A percentile compares a stretch with the other conserved stretches of the same genome.
Conservation (phyloP, 64 coral and sea anemone species). For the Cladopsammia gracilis region DNA sequence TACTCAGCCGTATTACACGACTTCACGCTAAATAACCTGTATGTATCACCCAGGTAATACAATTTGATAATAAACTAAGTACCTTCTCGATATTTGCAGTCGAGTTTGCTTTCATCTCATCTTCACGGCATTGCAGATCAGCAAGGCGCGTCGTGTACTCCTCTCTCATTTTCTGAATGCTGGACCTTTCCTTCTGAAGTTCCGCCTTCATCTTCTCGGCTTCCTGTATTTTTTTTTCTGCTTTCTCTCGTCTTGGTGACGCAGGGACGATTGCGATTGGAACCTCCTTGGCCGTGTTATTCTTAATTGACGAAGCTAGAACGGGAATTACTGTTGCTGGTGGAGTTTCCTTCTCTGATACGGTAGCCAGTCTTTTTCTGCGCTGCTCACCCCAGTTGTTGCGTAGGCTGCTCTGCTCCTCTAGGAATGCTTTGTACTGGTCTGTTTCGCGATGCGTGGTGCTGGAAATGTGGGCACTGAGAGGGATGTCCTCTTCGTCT, state of each 20-base stretch:
- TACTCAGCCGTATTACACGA: no score
- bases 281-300: background rate
- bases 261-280: background rate
- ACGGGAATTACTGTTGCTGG: background rate
- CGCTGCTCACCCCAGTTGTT: no score
- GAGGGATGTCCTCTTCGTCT: background rate
- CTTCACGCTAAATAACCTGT: no score
- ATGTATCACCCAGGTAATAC: no score
- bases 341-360: constrained; percentile 6
- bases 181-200: background rate
- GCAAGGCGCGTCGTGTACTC: background rate
- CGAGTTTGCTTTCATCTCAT: background rate
- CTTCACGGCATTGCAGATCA: background rate
- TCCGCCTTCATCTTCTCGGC: background rate
- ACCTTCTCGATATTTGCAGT: background rate
- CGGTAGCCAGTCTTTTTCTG: no score
- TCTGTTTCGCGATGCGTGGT: background rate
- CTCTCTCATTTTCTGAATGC: background rate
- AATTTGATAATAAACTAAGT: background rate
- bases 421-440: background rate
- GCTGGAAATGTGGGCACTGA: background rate
- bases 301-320: background rate
- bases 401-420: background rate
- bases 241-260: background rate
- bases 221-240: background rate